phyloP scores from a whole-genome alignment of 2,888 invertebrate genomes.

The Anthrax anthrax region DNA sequence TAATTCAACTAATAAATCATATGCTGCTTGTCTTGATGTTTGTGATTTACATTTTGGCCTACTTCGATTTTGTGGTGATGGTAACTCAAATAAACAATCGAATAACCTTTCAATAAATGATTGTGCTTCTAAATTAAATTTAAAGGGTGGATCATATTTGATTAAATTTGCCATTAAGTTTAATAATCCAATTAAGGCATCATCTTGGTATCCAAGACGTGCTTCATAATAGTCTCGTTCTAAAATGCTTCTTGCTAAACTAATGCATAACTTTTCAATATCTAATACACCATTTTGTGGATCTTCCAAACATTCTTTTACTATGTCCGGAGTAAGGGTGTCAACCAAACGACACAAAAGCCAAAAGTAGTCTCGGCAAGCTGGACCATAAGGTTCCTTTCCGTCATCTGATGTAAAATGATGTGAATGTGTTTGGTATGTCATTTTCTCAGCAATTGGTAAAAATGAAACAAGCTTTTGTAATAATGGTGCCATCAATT shows the following conservation, averaged over 20 bases:
- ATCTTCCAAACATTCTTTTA: slow-evolving; percentile 48
- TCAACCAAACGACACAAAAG: slow-evolving; percentile 77
- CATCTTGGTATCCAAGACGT: slow-evolving; percentile 72
- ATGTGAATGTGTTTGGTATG: slow-evolving; percentile 34
- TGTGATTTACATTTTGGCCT: slow-evolving; percentile 89
- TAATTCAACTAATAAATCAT: slow-evolving; percentile 78
- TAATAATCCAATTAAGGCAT: slow-evolving; percentile 76
- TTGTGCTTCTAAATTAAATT: slow-evolving; percentile 61
- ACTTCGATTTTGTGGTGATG: slow-evolving; percentile 69
- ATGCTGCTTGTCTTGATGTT: slow-evolving; percentile 77
- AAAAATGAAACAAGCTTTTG: slow-evolving; percentile 68
- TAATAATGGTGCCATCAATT: slow-evolving; percentile 61
- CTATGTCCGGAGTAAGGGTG: slow-evolving; percentile 63
- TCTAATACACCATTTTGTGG: slow-evolving; percentile 44
- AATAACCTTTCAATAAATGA: slow-evolving; percentile 49
- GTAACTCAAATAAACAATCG: slow-evolving; percentile 78
- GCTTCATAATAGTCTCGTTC: slow-evolving; percentile 71
- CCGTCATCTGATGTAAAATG: slow-evolving; percentile 50
- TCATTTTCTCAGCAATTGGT: slow-evolving; percentile 74
- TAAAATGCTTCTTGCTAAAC: slow-evolving; percentile 59
- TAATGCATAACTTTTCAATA: slow-evolving; percentile 58
- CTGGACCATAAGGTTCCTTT: slow-evolving; percentile 90
- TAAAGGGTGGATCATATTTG: slow-evolving; percentile 78
- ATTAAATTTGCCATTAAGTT: slow-evolving; percentile 76
- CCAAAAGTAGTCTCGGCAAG: slow-evolving; percentile 92